Conservation (phyloP, 2,797 vertebrate species). For the Sebastiscus albofasciatus region DNA sequence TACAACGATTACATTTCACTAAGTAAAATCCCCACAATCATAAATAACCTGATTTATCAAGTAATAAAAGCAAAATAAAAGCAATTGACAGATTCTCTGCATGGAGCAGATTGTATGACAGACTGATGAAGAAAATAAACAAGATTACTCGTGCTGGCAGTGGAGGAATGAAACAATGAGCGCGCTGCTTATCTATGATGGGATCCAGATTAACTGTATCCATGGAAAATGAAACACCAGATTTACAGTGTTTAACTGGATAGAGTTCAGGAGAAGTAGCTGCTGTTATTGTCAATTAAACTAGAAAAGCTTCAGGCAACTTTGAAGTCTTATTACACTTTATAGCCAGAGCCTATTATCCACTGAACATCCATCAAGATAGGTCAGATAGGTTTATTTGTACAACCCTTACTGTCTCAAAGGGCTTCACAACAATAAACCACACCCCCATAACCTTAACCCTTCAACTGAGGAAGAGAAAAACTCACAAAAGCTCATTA, state of each 20-base stretch:
- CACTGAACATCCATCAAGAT: slow-evolving; percentile 6
- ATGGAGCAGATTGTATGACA: slow-evolving; percentile 35
- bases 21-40: slow-evolving; percentile 1
- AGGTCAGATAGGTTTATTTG: slow-evolving; percentile 7
- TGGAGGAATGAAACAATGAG: slow-evolving; percentile 29
- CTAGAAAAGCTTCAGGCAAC: slow-evolving; percentile 12
- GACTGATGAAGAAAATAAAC: slow-evolving; percentile 54
- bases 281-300: slow-evolving; percentile 41
- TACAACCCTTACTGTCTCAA: slow-evolving; percentile 13
- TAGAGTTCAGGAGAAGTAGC: background rate
- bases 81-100: slow-evolving; percentile 15
- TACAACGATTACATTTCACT: slow-evolving; percentile 6
- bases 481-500: slow-evolving; percentile 31
- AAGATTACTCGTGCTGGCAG: slow-evolving; percentile 41
- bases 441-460: background rate
- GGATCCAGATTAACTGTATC: slow-evolving; percentile 48
- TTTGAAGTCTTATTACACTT: slow-evolving; percentile 7
- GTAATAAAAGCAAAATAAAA: slow-evolving; percentile 11
- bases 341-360: slow-evolving; percentile 2
- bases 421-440: slow-evolving; percentile 24
- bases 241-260: slow-evolving; percentile 9
- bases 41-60: slow-evolving; percentile 20
- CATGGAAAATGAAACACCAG: slow-evolving; percentile 34
- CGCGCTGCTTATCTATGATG: slow-evolving; percentile 30
- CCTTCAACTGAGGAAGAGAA: slow-evolving; percentile 1